Evolutionary conservation across 30 jellyfish, hydroid and myxozoan species (phyloP), one percentile per base, ranked within the genome.

Genomic region (Haliclystus octoradiatus): DNA sequence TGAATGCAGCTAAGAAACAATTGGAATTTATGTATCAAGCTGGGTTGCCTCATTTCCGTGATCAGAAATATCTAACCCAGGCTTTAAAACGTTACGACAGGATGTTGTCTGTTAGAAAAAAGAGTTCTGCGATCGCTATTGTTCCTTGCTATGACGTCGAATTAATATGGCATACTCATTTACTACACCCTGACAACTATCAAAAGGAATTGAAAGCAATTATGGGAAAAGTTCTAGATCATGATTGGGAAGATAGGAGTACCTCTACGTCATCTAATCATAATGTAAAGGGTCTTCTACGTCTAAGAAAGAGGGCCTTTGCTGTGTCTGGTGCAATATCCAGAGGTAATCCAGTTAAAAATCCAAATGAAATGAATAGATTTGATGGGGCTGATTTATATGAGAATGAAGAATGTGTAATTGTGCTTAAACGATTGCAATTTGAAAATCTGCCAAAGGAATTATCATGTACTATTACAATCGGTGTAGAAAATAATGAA

Each of bases 271-370:
- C 74, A 26, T 68, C 83, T 52, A 88, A 70, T 22, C 70, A 93
- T 31, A 73, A 63, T 28, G 81, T 50, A 33, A 71, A 53, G 60
- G 77, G 83, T 22, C n/a, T n/a, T n/a, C n/a, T n/a, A n/a, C n/a
- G n/a, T n/a, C n/a, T n/a, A n/a, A n/a, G n/a, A n/a, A n/a, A n/a
- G n/a, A 57, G 35, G 74, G 71, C 70, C 14, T 66, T 84, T 65
- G 93, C 88, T 28, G 93, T 84, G 0, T 66, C 95, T 1, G 95
- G 95, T 50, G 93, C 93, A 9, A 84, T 84, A 93, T 84, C 62
- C 71, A 78, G 95, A 24, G 95, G 95, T 5, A 84, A 76, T 2
- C 93, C 95, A 27, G 85, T n/a, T n/a, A n/a, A n/a, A n/a, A n/a
- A n/a, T n/a, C n/a, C n/a, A n/a, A n/a, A n/a, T n/a, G n/a, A n/a